Evolutionary conservation across 37 sponge, comb jelly and placozoan species (phyloP).

Genomic region (Aphrocallistes beatrix): DNA sequence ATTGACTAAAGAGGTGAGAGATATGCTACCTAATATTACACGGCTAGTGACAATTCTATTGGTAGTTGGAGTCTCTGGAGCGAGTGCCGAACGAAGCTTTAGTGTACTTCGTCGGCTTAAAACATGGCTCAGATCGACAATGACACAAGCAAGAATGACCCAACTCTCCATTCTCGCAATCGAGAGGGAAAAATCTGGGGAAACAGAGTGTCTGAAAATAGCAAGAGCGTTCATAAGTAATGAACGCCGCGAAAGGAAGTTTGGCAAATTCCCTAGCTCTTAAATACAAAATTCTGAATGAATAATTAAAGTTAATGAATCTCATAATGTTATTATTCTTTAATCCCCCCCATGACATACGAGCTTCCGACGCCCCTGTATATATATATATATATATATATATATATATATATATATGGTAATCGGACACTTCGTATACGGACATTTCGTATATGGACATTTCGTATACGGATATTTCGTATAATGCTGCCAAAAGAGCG

Average conservation of each 20-base stretch:
- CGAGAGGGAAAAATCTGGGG: background rate
- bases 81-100: background rate
- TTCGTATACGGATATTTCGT: no score
- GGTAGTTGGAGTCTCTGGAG: slow-evolving; percentile 7
- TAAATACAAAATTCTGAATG: background rate
- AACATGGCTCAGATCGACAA: background rate
- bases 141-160: background rate
- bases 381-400: no score
- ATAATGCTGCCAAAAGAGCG: no score
- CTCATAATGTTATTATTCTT: background rate
- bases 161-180: background rate
- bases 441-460: no score
- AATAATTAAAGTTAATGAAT: no score
- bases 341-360: background rate
- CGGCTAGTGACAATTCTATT: background rate
- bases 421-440: no score
- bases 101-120: slow-evolving; percentile 3
- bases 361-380: background rate
- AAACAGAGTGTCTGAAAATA: background rate
- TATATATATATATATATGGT: no score
- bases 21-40: slow-evolving; percentile 13
- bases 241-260: slow-evolving; percentile 11
- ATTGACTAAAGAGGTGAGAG: background rate
- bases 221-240: slow-evolving; percentile 13
- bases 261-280: background rate